Evolutionary conservation across 2,888 invertebrate genomes (phyloP).

Genomic region (Chaitophorus viminalis): DNA sequence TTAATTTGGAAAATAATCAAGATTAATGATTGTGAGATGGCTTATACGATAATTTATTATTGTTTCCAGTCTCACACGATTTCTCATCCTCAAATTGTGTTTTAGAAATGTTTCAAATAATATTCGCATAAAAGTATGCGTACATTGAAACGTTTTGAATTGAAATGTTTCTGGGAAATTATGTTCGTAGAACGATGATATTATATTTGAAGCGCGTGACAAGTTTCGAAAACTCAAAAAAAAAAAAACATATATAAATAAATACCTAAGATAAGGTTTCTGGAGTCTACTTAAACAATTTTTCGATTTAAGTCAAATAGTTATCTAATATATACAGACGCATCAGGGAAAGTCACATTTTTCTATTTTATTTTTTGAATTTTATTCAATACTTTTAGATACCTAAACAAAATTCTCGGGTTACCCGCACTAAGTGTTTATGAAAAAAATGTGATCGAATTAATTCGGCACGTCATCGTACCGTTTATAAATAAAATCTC

Average conservation of each 20-base stretch:
- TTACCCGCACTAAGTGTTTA: neutral
- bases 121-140: too few species aligned
- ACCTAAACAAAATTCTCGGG: neutral
- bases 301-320: constrained; percentile 13
- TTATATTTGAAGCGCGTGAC: neutral
- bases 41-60: too few species aligned
- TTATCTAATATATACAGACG: neutral
- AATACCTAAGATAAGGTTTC: neutral
- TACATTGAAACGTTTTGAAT: too few species aligned
- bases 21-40: too few species aligned
- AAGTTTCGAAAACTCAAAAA: neutral
- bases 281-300: neutral
- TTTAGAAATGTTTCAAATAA: too few species aligned
- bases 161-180: too few species aligned
- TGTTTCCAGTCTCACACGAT: too few species aligned
- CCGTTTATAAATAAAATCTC: too few species aligned
- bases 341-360: neutral
- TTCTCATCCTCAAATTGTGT: too few species aligned
- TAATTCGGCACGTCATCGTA: neutral
- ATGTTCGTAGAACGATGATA: too few species aligned
- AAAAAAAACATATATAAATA: too few species aligned
- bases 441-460: neutral
- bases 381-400: neutral
- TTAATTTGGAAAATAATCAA: too few species aligned
- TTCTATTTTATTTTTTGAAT: neutral